Evolutionary conservation across 2,797 vertebrate genomes (phyloP).

Genomic region (Syngnathus acus): DNA sequence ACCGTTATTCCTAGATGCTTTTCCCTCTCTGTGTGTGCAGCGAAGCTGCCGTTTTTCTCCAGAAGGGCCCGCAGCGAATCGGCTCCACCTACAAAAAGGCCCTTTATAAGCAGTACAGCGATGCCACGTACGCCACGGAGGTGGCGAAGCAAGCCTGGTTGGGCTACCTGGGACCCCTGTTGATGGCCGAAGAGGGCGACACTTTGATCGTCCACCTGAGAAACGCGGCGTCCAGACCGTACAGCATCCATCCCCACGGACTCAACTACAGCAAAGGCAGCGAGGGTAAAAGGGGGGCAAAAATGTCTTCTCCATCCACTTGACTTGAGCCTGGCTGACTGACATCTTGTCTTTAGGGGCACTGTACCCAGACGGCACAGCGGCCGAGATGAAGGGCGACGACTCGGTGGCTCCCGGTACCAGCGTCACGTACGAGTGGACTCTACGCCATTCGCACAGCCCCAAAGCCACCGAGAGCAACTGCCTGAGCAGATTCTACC

Average conservation of each 20-base stretch:
- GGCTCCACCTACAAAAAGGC: constrained; percentile 88
- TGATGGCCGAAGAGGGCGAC: constrained; percentile 84
- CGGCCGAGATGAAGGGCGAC: constrained; percentile 64
- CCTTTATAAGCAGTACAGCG: constrained; percentile 79
- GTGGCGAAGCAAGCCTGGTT: constrained; percentile 78
- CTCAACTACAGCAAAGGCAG: constrained; percentile 81
- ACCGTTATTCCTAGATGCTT: too few relatives aligned
- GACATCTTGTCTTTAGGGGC: constrained; percentile 70
- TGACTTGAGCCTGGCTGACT: neutral
- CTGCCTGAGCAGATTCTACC: constrained; percentile 86
- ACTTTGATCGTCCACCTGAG: constrained; percentile 76
- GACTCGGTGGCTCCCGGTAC: constrained; percentile 76
- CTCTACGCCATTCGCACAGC: constrained; percentile 65
- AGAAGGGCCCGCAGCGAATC: constrained; percentile 74
- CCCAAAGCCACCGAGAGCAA: constrained; percentile 71
- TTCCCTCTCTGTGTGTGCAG: constrained; percentile 40
- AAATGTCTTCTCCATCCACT: neutral
- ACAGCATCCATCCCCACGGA: constrained; percentile 86
- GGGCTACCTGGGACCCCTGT: constrained; percentile 83
- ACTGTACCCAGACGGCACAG: constrained; percentile 81
- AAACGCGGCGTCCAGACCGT: constrained; percentile 79
- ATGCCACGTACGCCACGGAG: constrained; percentile 69
- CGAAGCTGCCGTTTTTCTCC: constrained; percentile 74
- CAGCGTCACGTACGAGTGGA: constrained; percentile 71
- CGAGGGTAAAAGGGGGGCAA: constrained; percentile 74